Conservation (phyloP, 2,797 vertebrate species). For the Morelia viridis region DNA sequence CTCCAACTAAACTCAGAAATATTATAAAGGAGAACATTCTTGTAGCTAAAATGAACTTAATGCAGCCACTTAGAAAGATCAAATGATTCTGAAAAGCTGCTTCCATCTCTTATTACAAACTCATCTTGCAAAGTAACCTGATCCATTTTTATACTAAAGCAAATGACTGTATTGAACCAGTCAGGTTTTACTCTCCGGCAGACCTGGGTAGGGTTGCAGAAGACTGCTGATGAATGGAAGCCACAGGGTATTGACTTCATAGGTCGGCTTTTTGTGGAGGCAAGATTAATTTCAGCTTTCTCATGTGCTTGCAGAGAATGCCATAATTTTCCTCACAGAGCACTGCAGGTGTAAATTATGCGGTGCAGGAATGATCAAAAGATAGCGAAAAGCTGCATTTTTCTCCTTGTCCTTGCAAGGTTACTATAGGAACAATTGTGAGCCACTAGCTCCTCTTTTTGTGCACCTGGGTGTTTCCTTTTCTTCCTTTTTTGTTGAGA, state of each 20-base stretch:
- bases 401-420: slow-evolving; percentile 37
- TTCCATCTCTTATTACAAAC: no score
- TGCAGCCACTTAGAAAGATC: background rate
- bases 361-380: slow-evolving; percentile 39
- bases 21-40: background rate
- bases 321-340: background rate
- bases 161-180: background rate
- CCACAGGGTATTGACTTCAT: background rate
- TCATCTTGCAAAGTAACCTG: background rate
- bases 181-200: background rate
- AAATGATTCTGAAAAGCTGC: background rate
- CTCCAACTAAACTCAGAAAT: background rate
- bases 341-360: slow-evolving; percentile 3
- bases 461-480: slow-evolving; percentile 7
- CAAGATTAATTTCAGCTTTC: slow-evolving; percentile 15
- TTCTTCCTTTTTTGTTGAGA: slow-evolving; percentile 18
- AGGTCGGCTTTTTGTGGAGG: background rate
- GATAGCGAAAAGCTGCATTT: slow-evolving; percentile 15
- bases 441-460: slow-evolving; percentile 17
- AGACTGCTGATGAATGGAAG: background rate
- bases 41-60: background rate
- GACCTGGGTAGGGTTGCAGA: background rate
- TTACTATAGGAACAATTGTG: slow-evolving; percentile 46
- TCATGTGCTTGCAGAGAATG: background rate
- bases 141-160: background rate